Conservation (phyloP, 2,888 invertebrate genomes). For the Mythimna pallens region DNA sequence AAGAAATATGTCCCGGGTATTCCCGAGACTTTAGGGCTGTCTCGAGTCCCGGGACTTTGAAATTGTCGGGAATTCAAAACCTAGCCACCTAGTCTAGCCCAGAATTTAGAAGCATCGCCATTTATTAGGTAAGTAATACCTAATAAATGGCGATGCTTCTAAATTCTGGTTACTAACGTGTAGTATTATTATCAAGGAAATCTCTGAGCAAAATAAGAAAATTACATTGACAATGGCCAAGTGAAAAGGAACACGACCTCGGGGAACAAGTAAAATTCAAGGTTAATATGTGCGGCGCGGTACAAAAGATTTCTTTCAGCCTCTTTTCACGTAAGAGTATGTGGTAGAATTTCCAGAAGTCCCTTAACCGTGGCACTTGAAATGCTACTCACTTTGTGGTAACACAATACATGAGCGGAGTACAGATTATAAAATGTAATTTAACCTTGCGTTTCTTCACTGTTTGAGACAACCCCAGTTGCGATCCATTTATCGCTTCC, state of each 20-base stretch:
- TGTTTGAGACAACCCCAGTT: neutral
- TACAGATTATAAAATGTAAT: conserved; percentile 9
- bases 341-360: conserved; percentile 47
- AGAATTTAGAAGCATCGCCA: too few relatives aligned
- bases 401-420: conserved; percentile 5
- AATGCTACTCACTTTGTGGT: conserved; percentile 18
- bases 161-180: conserved; percentile 14
- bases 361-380: conserved; percentile 29
- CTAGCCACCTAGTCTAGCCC: too few relatives aligned
- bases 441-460: conserved; percentile 1
- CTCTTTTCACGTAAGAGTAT: conserved; percentile 53
- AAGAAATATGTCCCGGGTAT: too few relatives aligned
- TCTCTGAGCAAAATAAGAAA: conserved; percentile 30
- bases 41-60: too few relatives aligned
- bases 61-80: too few relatives aligned
- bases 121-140: too few relatives aligned
- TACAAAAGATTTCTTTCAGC: conserved; percentile 59
- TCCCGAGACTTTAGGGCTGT: too few relatives aligned
- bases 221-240: conserved; percentile 39
- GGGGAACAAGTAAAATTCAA: conserved; percentile 46
- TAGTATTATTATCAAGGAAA: conserved; percentile 35
- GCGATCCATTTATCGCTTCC: conserved; percentile 33
- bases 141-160: conserved; percentile 16
- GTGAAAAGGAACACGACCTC: conserved; percentile 44
- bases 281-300: conserved; percentile 53